Evolutionary conservation across 2,797 vertebrate species (phyloP).

Genomic region (Scarus forsteni): DNA sequence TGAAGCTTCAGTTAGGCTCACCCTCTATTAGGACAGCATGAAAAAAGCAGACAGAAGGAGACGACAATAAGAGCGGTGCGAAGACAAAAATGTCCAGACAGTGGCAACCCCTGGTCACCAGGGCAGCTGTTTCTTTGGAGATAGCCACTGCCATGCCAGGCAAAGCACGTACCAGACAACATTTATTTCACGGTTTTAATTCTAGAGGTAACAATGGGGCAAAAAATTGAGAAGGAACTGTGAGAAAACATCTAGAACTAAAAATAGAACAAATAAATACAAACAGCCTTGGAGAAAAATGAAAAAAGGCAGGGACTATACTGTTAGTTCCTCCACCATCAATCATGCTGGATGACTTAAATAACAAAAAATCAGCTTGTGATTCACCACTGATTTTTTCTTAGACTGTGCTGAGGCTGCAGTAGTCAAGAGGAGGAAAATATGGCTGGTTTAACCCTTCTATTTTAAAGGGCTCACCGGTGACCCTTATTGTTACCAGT

Average conservation of each 20-base stretch:
- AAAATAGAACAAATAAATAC: neutral
- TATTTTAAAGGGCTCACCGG: too few species aligned
- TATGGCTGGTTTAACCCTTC: too few species aligned
- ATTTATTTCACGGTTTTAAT: constrained; percentile 61
- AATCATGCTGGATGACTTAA: constrained; percentile 3
- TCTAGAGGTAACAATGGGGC: constrained; percentile 30
- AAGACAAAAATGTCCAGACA: constrained; percentile 53
- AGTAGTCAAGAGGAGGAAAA: too few species aligned
- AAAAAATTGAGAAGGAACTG: constrained; percentile 18
- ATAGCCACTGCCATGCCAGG: constrained; percentile 62
- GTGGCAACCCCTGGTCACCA: constrained; percentile 64
- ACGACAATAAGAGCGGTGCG: constrained; percentile 12
- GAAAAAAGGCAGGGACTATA: neutral
- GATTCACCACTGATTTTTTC: too few species aligned
- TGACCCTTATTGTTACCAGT: too few species aligned
- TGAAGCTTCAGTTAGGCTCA: constrained; percentile 61
- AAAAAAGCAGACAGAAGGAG: constrained; percentile 1
- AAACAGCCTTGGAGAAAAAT: constrained; percentile 10
- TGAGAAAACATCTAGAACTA: neutral
- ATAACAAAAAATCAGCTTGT: neutral
- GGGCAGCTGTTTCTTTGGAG: constrained; percentile 72
- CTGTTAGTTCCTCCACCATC: neutral
- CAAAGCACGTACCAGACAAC: constrained; percentile 67
- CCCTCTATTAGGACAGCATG: constrained; percentile 65
- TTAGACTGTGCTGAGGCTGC: too few species aligned